These are phyloP conservation scores for Pteropus rufus DNA, from an alignment of 2,797 vertebrate species.

Conservation along the genomic window DNA sequence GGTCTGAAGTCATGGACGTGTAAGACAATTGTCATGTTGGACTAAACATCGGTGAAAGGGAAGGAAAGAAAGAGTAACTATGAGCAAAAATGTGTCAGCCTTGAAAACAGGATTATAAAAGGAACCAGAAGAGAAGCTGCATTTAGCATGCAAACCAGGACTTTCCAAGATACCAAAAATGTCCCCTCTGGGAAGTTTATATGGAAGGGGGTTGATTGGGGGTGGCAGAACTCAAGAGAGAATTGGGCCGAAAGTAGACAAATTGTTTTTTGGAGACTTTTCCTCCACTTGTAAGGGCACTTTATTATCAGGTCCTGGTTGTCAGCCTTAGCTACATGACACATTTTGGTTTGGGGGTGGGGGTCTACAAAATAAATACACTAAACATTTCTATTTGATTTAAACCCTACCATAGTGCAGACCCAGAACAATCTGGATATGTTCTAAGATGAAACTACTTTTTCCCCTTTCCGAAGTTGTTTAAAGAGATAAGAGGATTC, in stretches of 20 bases:
- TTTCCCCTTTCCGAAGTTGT: neutral
- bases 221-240: neutral
- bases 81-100: conserved; percentile 75
- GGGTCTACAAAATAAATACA: neutral
- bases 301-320: neutral
- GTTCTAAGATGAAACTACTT: neutral
- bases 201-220: neutral
- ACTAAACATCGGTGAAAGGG: conserved; percentile 77
- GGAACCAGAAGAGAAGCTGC: conserved; percentile 69
- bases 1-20: conserved; percentile 83
- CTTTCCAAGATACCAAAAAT: neutral
- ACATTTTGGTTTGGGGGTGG: too few species aligned
- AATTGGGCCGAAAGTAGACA: neutral
- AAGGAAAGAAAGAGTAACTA: conserved; percentile 77
- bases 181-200: conserved; percentile 49
- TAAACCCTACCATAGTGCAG: neutral
- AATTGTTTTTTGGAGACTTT: neutral
- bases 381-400: neutral
- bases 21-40: conserved; percentile 80
- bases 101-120: conserved; percentile 62
- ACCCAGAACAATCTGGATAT: neutral
- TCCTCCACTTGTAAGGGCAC: neutral
- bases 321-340: neutral
- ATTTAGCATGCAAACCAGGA: conserved; percentile 53
- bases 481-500: neutral